Conservation (phyloP, 2,888 invertebrate species). For the Pristionchus fissidentatus region DNA sequence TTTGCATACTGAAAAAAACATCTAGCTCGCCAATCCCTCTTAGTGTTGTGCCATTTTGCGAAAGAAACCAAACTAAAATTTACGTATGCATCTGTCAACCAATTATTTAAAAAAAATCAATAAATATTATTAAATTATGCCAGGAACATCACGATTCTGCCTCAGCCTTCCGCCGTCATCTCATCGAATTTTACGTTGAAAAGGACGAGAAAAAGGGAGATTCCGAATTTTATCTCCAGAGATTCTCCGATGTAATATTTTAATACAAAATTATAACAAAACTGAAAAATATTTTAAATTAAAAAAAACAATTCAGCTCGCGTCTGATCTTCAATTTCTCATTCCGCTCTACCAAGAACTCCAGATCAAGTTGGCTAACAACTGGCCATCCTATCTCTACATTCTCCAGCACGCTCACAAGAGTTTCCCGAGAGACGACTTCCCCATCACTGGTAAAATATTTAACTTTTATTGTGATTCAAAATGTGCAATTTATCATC, state of each 20-base stretch:
- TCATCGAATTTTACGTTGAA: conserved; percentile 57
- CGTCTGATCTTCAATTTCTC: conserved; percentile 63
- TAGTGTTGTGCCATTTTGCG: not conserved
- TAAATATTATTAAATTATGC: no score
- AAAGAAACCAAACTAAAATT: not conserved
- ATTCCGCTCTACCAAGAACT: conserved; percentile 64
- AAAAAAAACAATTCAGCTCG: conserved; percentile 50
- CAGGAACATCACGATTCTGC: conserved; percentile 41
- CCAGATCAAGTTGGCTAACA: conserved; percentile 54
- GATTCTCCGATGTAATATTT: conserved; percentile 54
- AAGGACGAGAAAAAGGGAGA: conserved; percentile 53
- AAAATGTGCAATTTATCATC: no score
- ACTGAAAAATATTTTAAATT: not conserved
- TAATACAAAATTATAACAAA: not conserved
- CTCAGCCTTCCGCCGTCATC: conserved; percentile 49
- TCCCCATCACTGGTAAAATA: not conserved
- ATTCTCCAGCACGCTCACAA: not conserved
- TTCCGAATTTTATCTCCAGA: conserved; percentile 58
- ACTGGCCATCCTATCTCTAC: conserved; percentile 40
- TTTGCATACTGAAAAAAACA: not conserved
- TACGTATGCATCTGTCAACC: no score
- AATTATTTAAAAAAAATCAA: not conserved
- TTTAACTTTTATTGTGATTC: no score
- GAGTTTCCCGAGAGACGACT: not conserved
- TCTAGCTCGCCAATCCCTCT: not conserved